A percentile compares a stretch with the other conserved stretches of the same genome.
Conservation (phyloP, 2,113 vertebrate species). For the Malurus melanocephalus region DNA sequence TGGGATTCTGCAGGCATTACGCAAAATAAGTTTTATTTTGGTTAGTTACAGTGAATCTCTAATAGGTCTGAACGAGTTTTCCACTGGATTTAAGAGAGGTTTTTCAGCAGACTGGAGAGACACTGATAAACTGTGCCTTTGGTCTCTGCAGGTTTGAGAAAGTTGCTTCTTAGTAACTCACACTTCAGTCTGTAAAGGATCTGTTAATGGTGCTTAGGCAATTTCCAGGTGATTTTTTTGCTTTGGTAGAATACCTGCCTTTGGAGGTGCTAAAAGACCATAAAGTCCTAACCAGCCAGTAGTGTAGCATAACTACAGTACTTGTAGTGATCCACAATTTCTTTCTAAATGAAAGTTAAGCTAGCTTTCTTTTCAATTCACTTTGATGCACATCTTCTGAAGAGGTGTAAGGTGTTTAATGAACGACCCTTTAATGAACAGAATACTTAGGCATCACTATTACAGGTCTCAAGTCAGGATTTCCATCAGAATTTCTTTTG, state of each 20-base stretch:
- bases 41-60: constrained; percentile 9
- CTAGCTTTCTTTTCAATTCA: constrained; percentile 40
- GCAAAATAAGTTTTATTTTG: background rate
- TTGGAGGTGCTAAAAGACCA: constrained; percentile 74
- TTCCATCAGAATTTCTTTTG: background rate
- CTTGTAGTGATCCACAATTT: constrained; percentile 54
- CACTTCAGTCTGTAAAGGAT: constrained; percentile 28
- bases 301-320: constrained; percentile 67
- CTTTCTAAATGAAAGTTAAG: constrained; percentile 53
- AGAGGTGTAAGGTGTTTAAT: background rate
- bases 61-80: background rate
- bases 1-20: constrained; percentile 13
- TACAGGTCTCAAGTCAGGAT: constrained; percentile 26
- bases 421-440: background rate
- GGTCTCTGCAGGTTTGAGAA: constrained; percentile 29
- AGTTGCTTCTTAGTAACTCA: constrained; percentile 28
- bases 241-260: constrained; percentile 64
- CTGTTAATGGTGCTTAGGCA: constrained; percentile 54
- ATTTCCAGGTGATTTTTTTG: constrained; percentile 31
- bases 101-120: constrained; percentile 45
- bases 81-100: background rate
- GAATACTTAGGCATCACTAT: constrained; percentile 1
- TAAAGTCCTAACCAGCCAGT: constrained; percentile 62
- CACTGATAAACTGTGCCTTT: constrained; percentile 49
- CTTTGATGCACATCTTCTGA: constrained; percentile 51